Base-by-base conservation (phyloP, 2,113 vertebrate genomes). In the Silurus meridionalis region DNA sequence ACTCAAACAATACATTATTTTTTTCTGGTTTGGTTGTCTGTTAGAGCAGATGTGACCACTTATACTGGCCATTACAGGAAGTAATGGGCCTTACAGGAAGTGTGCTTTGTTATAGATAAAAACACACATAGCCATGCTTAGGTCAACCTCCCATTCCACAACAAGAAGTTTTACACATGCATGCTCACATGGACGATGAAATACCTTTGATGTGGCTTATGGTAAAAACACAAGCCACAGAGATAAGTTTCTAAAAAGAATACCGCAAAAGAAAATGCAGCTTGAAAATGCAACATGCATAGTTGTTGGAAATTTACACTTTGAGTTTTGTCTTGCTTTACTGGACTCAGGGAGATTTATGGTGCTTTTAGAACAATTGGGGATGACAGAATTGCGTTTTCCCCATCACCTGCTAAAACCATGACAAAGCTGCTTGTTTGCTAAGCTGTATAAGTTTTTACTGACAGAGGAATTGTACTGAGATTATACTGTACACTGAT, bases 71-170 rank as follows among this genome's bases (percentile, higher is more conserved):
- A 75, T 78, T 81, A 37, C 60, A 88, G 89, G 89, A 90, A 90
- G 82, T 64, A 81, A 55, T 84, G 82, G 80, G 60, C 48, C 84
- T 80, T 78, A 90, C 84, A 90, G 89, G 89, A 90, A 88, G 78
- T 90, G 77, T 90, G 89, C 61, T 86, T 82, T 86, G 82, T 86
- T 82, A 84, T 80, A 90, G 89, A 90, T 90, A 88, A 88, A 84
- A 67, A 87, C 82, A 83, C 85, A 85, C 84, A 61, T 61, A 74
- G 69, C 19, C 67, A 86, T 78, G 46, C 69, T 88, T 60, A n/a
- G 84, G 89, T 84, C 89, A 88, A 81, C 84, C 77, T 19, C 63
- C 78, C 81, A 48, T 77, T 85, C 89, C 89, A 81, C 84, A 84
- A 90, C 82, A 86, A 84, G 83, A 15, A 48, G 64, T 82, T 55